Conservation (phyloP, 2,888 invertebrate species). For the Lottia gigantea region DNA sequence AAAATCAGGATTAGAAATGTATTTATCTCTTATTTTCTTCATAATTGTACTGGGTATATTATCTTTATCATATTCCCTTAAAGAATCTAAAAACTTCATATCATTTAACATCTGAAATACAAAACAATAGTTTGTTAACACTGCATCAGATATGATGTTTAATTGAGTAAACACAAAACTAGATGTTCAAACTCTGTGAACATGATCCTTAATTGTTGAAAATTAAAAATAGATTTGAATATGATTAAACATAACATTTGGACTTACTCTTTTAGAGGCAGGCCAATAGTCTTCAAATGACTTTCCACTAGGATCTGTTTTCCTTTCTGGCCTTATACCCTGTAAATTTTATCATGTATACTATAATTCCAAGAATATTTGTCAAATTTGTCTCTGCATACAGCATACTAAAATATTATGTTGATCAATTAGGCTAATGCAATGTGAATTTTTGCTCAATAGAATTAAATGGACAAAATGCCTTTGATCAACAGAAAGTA, state of each 20-base stretch:
- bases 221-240: no score
- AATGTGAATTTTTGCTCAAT: no score
- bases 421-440: background rate
- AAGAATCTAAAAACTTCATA: constrained; percentile 64
- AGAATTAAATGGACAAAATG: no score
- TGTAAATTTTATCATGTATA: constrained; percentile 25
- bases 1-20: constrained; percentile 65
- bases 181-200: no score
- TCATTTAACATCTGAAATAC: constrained; percentile 63
- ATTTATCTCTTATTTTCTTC: constrained; percentile 62
- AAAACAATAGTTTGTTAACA: background rate
- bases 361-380: background rate
- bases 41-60: constrained; percentile 62
- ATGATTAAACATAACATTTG: background rate
- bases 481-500: no score
- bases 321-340: constrained; percentile 65
- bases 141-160: background rate
- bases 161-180: no score
- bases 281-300: constrained; percentile 66
- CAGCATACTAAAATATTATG: background rate
- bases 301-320: constrained; percentile 60
- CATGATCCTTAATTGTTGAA: no score
- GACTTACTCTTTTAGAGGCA: constrained; percentile 64
- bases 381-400: background rate
- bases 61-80: constrained; percentile 68